A percentile compares a stretch with the other conserved stretches of the same genome.
Conservation (phyloP, 1,140 invertebrate species). For the Solenopsis invicta region DNA sequence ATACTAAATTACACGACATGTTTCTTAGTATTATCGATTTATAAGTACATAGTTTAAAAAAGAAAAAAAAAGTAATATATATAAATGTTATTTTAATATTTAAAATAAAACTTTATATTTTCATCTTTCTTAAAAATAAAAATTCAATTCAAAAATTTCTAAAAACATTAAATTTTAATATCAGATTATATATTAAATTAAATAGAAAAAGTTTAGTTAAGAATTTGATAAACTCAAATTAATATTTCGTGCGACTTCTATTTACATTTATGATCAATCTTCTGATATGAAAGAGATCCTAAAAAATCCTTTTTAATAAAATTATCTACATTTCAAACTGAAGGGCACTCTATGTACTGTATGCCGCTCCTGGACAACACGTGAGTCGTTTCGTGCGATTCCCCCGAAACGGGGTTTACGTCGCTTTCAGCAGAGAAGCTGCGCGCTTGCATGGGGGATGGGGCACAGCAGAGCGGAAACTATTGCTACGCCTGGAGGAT, state of each 20-base stretch:
- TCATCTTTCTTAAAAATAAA: neutral
- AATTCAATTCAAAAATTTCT: neutral
- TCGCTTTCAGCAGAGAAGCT: constrained; percentile 43
- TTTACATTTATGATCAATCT: neutral
- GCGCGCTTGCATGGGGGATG: constrained; percentile 34
- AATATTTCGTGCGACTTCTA: neutral
- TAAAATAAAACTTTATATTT: neutral
- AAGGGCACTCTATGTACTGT: neutral
- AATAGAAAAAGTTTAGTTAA: neutral
- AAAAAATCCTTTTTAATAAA: neutral
- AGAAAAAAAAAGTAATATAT: neutral
- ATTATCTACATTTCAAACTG: neutral
- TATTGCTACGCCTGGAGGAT: constrained; percentile 13
- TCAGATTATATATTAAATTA: no score
- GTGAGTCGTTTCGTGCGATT: constrained; percentile 54
- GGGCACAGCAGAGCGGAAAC: constrained; percentile 7
- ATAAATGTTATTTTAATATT: neutral
- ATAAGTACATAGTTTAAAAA: neutral
- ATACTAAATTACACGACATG: neutral
- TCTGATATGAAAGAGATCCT: neutral
- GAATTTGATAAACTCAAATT: neutral
- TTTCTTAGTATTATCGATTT: neutral
- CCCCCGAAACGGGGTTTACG: constrained; percentile 49
- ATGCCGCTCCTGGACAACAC: constrained; percentile 41
- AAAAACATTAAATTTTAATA: no score